Conservation (phyloP, 1,140 invertebrate species). For the Meloidogyne floridensis region DNA sequence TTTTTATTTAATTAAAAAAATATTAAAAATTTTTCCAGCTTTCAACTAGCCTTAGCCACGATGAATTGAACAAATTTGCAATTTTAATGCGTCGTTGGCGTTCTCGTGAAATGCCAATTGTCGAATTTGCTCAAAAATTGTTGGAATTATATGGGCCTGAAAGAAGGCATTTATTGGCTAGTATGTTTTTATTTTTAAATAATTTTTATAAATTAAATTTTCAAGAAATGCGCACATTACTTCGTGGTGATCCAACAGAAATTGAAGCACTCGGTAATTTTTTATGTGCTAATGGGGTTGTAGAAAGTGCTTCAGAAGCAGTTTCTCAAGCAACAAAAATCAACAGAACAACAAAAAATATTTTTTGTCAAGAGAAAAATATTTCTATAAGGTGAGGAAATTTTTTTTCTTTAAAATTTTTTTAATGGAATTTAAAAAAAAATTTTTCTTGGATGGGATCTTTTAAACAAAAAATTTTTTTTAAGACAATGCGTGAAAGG, state of each 20-base stretch:
- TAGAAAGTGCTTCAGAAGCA: constrained; percentile 51
- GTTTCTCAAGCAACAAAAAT: neutral
- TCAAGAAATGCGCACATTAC: constrained; percentile 50
- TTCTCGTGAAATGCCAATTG: constrained; percentile 61
- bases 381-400: neutral
- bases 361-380: constrained; percentile 27
- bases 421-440: too few species aligned
- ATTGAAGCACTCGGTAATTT: constrained; percentile 46
- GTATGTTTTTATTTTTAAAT: constrained; percentile 50
- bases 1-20: neutral
- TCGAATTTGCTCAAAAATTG: constrained; percentile 67
- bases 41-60: constrained; percentile 63
- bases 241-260: constrained; percentile 52
- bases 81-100: constrained; percentile 63
- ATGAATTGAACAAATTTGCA: constrained; percentile 66
- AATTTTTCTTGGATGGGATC: too few species aligned
- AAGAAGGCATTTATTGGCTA: constrained; percentile 65
- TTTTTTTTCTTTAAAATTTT: too few species aligned
- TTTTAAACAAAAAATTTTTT: too few species aligned
- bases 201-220: neutral
- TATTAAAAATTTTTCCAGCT: constrained; percentile 57
- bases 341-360: constrained; percentile 43
- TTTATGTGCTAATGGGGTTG: constrained; percentile 51
- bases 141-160: constrained; percentile 66
- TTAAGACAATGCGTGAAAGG: too few species aligned